phyloP scores from a whole-genome alignment of 2,797 vertebrate genomes.

The Eupleurogrammus muticus region DNA sequence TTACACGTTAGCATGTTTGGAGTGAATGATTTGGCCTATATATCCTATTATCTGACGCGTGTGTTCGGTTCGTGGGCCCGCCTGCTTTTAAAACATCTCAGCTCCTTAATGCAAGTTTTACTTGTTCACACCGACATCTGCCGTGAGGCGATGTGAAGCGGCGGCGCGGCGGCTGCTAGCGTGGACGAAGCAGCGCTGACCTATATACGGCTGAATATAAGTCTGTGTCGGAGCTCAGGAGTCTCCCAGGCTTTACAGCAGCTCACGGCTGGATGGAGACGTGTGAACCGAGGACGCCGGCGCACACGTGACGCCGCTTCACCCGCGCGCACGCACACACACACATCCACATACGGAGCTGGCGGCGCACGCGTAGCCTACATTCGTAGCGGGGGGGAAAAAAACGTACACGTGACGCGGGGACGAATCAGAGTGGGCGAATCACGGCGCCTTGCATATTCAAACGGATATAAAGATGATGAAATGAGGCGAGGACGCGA shows the following conservation, averaged over 20 bases:
- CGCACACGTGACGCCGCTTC: constrained; percentile 11
- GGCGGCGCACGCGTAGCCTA: constrained; percentile 13
- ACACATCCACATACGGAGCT: constrained; percentile 40
- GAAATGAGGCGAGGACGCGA: neutral
- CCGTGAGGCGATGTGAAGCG: neutral
- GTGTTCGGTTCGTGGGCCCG: too few relatives aligned
- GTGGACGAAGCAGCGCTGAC: constrained; percentile 50
- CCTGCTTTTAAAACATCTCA: too few relatives aligned
- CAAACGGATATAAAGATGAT: neutral
- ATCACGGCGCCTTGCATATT: neutral
- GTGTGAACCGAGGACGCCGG: constrained; percentile 49
- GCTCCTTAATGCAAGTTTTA: too few relatives aligned
- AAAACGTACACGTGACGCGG: constrained; percentile 32
- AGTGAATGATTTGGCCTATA: too few relatives aligned
- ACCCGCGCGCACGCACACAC: constrained; percentile 16
- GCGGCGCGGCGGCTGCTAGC: constrained; percentile 26
- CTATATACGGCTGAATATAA: constrained; percentile 54
- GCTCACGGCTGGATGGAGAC: constrained; percentile 54
- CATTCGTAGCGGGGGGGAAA: too few relatives aligned
- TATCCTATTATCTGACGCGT: too few relatives aligned
- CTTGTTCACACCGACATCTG: neutral
- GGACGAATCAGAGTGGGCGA: constrained; percentile 8
- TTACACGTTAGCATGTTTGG: too few relatives aligned
- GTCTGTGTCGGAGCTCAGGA: constrained; percentile 32
- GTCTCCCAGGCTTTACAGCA: constrained; percentile 51